phyloP scores from a whole-genome alignment of 64 coral and sea anemone species.

The Montipora foliosa region DNA sequence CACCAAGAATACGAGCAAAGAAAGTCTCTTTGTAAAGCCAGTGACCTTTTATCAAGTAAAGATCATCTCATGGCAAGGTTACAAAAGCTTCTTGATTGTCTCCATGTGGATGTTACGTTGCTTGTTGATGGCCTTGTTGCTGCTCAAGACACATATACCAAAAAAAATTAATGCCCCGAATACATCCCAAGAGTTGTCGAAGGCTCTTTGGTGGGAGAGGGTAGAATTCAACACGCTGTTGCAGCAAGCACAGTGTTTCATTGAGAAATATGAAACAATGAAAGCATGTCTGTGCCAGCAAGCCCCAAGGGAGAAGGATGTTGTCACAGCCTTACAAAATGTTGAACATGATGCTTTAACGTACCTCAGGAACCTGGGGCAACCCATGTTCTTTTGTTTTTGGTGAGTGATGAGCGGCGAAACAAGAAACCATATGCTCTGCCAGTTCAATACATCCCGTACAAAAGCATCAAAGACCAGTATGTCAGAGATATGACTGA shows the following conservation, averaged over 20 bases:
- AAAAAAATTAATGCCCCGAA: conserved; percentile 59
- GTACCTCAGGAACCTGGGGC: conserved; percentile 46
- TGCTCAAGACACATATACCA: conserved; percentile 32
- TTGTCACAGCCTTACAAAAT: background rate
- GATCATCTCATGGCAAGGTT: background rate
- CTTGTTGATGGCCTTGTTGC: conserved; percentile 25
- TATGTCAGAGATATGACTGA: conserved; percentile 53
- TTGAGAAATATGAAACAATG: conserved; percentile 2
- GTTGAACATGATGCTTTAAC: conserved; percentile 10
- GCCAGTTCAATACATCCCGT: conserved; percentile 43
- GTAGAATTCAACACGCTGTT: conserved; percentile 57
- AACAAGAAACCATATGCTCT: conserved; percentile 64
- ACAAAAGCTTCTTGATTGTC: background rate
- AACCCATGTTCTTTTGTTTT: conserved; percentile 62
- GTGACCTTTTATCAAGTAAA: background rate
- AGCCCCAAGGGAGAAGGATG: conserved; percentile 1
- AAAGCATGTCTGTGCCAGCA: background rate
- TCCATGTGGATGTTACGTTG: conserved; percentile 5
- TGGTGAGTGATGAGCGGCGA: conserved; percentile 36
- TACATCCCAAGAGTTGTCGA: conserved; percentile 38
- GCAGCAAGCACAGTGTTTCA: conserved; percentile 39
- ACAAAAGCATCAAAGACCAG: conserved; percentile 60
- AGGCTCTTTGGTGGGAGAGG: conserved; percentile 72
- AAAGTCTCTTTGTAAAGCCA: background rate
- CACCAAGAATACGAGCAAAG: conserved; percentile 25